Percentiles rank a stretch among this genome's conserved stretches.
Evolutionary conservation across 2,888 invertebrate species (phyloP).

Genomic region (Fragum sueziense): DNA sequence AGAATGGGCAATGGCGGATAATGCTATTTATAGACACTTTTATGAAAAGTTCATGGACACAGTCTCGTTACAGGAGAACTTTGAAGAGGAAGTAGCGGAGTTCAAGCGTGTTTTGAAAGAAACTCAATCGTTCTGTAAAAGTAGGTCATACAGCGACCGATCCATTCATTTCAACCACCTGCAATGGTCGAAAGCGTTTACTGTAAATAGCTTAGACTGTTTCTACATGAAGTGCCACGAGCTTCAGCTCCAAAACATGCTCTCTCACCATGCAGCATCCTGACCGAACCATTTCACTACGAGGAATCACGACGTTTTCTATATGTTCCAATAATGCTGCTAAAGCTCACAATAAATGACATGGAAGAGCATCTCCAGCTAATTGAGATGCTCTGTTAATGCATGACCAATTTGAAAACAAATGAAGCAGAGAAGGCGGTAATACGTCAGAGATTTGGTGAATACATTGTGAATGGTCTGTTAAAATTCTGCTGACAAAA

Average conservation of each 20-base stretch:
- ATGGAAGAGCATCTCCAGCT: no score
- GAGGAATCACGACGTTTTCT: no score
- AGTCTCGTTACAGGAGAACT: slow-evolving; percentile 45
- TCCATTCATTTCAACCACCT: neutral
- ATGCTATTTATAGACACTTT: slow-evolving; percentile 71
- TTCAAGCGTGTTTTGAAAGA: slow-evolving; percentile 52
- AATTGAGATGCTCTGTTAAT: no score
- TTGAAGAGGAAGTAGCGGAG: slow-evolving; percentile 55
- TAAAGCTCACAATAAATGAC: no score
- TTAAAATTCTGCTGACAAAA: no score
- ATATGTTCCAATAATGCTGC: no score
- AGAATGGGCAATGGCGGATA: slow-evolving; percentile 71
- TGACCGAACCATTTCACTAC: no score
- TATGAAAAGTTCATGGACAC: slow-evolving; percentile 61
- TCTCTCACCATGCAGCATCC: slow-evolving; percentile 23
- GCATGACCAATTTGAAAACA: no score
- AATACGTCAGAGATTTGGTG: no score
- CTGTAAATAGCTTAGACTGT: slow-evolving; percentile 52
- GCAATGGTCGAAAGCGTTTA: slow-evolving; percentile 54
- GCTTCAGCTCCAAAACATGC: slow-evolving; percentile 44
- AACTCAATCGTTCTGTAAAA: slow-evolving; percentile 51
- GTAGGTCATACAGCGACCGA: neutral
- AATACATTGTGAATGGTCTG: no score
- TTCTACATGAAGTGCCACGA: slow-evolving; percentile 51
- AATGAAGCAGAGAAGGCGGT: no score